These are phyloP conservation scores for Oreochromis aureus DNA, from an alignment of 2,113 vertebrate genomes.

Conservation along the genomic window DNA sequence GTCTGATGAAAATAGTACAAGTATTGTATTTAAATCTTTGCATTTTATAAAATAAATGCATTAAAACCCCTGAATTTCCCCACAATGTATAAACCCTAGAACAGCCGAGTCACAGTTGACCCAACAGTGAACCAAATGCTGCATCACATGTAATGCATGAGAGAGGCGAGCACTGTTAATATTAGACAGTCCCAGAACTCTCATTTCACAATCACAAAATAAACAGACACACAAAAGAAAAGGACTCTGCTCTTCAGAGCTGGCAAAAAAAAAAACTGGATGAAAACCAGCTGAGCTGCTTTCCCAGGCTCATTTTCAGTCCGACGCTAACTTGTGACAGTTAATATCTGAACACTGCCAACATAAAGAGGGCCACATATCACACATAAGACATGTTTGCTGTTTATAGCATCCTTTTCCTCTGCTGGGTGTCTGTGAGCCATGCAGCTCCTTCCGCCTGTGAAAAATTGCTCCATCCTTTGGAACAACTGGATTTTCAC, in stretches of 20 bases:
- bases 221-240: background rate
- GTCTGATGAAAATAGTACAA: background rate
- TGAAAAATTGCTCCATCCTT: background rate
- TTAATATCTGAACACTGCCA: background rate
- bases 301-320: background rate
- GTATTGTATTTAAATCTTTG: background rate
- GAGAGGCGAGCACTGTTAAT: background rate
- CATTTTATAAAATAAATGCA: background rate
- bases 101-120: background rate
- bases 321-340: background rate
- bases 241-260: background rate
- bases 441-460: slow-evolving; percentile 4
- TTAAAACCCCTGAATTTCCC: background rate
- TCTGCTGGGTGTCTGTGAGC: background rate
- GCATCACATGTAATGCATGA: background rate
- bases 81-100: background rate
- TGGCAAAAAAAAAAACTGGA: background rate
- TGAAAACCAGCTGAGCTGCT: background rate
- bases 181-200: background rate
- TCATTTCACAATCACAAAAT: slow-evolving; percentile 8
- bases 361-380: background rate
- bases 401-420: background rate
- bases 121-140: background rate
- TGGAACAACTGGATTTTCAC: background rate
- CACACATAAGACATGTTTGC: background rate